A percentile compares a stretch with the other conserved stretches of the same genome.
Evolutionary conservation across 2,888 invertebrate genomes (phyloP).

Genomic region (Caenorhabditis sp.): DNA sequence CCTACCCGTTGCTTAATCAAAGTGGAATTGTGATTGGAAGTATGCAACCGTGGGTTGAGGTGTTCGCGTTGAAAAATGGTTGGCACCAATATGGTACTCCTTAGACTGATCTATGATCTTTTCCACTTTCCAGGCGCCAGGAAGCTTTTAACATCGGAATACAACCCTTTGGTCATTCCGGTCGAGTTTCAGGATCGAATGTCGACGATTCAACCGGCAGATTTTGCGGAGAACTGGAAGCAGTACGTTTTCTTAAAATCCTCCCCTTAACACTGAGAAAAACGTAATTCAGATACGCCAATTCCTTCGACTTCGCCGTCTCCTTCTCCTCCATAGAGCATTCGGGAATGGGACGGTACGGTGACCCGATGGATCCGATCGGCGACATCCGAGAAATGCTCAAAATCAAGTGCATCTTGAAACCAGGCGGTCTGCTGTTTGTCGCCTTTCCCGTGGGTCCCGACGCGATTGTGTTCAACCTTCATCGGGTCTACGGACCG

Average conservation of each 20-base stretch:
- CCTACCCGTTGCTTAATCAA: conserved; percentile 20
- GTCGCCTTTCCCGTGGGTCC: conserved; percentile 53
- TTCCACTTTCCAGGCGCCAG: too few species aligned
- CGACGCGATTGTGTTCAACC: conserved; percentile 38
- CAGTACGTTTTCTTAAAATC: background rate
- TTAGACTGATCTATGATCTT: too few species aligned
- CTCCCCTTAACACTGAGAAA: too few species aligned
- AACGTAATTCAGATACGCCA: conserved; percentile 15
- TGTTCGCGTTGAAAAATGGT: conserved; percentile 39
- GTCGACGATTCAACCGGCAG: conserved; percentile 43
- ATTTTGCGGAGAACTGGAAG: conserved; percentile 52
- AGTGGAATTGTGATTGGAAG: conserved; percentile 61
- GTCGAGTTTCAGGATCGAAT: conserved; percentile 32
- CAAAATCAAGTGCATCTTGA: conserved; percentile 61
- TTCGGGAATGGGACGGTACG: conserved; percentile 65
- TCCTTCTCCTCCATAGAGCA: conserved; percentile 69
- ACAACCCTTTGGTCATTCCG: conserved; percentile 42
- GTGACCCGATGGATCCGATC: conserved; percentile 66
- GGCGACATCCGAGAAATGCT: conserved; percentile 64
- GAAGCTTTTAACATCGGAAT: conserved; percentile 59
- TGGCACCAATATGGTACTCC: too few species aligned
- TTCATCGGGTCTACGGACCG: conserved; percentile 6
- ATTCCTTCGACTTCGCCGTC: conserved; percentile 57
- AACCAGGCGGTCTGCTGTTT: conserved; percentile 54
- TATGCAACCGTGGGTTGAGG: conserved; percentile 64